Evolutionary conservation across 2,113 vertebrate genomes (phyloP).

Genomic region (Gracilinanus agilis): DNA sequence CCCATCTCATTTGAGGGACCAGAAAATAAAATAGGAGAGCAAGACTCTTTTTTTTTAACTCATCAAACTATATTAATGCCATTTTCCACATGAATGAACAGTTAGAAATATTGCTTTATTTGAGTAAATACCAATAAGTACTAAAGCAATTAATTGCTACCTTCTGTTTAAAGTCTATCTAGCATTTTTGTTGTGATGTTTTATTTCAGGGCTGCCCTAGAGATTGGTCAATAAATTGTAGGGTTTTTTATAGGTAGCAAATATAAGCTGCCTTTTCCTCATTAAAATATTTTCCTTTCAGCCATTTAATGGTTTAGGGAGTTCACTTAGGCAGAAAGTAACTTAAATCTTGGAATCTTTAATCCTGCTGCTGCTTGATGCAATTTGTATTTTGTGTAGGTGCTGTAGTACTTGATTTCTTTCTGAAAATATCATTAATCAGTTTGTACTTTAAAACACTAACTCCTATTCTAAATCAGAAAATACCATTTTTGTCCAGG

Average conservation of each 20-base stretch:
- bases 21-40: conserved; percentile 45
- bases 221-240: background rate
- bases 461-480: conserved; percentile 41
- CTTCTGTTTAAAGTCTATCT: conserved; percentile 39
- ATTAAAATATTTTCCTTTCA: conserved; percentile 10
- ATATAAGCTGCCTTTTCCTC: background rate
- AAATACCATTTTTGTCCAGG: background rate
- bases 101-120: conserved; percentile 9
- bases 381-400: conserved; percentile 38
- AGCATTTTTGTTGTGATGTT: conserved; percentile 30
- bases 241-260: conserved; percentile 32
- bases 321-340: conserved; percentile 23
- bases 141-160: conserved; percentile 37
- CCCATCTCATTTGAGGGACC: conserved; percentile 23
- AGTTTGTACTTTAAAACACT: conserved; percentile 27
- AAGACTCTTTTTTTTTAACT: background rate
- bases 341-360: conserved; percentile 31
- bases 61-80: background rate
- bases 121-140: background rate
- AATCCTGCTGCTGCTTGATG: background rate
- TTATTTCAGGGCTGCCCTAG: conserved; percentile 1
- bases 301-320: conserved; percentile 19
- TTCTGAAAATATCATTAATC: conserved; percentile 56
- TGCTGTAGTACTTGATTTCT: conserved; percentile 3
- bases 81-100: conserved; percentile 19